Percentiles rank a stretch among this genome's conserved stretches.
phyloP scores from a whole-genome alignment of 2,113 vertebrate genomes.

The Calcarius ornatus region DNA sequence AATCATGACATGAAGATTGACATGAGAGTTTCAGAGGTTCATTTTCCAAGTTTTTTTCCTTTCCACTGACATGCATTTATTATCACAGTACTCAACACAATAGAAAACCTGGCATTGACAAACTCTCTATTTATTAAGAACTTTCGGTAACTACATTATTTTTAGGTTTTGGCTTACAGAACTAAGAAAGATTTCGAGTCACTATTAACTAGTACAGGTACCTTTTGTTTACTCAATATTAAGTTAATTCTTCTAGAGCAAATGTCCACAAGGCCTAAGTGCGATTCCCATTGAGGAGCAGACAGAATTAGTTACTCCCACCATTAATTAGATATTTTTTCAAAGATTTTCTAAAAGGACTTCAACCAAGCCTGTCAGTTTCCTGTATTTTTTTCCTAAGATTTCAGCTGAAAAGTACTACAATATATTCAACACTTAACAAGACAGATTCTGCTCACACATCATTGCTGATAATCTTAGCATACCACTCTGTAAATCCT shows the following conservation, averaged over 20 bases:
- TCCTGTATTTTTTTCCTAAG: background rate
- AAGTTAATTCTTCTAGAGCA: background rate
- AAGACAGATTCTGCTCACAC: background rate
- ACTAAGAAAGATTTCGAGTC: background rate
- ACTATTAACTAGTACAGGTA: background rate
- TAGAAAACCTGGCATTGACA: background rate
- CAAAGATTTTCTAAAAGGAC: background rate
- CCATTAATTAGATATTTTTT: background rate
- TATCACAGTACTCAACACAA: background rate
- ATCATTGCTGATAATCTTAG: background rate
- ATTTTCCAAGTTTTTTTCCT: background rate
- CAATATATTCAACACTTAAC: background rate
- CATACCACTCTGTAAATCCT: background rate
- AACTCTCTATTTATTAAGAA: background rate
- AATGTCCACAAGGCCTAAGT: background rate
- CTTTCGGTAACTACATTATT: background rate
- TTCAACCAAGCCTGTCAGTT: background rate
- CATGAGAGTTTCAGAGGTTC: background rate
- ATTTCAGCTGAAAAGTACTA: background rate
- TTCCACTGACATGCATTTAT: background rate
- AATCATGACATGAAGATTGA: background rate
- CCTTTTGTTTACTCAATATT: background rate
- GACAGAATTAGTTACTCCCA: background rate
- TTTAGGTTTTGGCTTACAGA: background rate
- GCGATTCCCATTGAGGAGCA: background rate